Base-by-base conservation (phyloP, 1,140 invertebrate species). In the Portunus trituberculatus region DNA sequence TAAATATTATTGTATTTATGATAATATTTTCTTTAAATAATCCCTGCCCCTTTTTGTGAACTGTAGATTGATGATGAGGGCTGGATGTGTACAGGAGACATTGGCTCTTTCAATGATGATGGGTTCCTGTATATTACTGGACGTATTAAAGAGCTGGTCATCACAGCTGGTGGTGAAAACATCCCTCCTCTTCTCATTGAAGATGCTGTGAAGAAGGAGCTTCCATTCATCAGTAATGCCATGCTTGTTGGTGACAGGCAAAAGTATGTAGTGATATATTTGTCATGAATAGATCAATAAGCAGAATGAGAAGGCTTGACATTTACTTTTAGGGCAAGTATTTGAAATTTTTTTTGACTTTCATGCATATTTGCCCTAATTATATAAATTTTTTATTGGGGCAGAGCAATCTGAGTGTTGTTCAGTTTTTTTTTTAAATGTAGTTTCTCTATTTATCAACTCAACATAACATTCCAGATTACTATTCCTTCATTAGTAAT, bases 141-240 rank as follows among this genome's bases (percentile, higher is more conserved):
- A 67, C 97, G 98, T 96, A 97, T 98, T 31, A 99, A 98, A 97
- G 96, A 96, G 92, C 96, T 99, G 4, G 97, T 99, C 6, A 99
- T 99, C 94, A 99, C 99, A 10, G 98, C 99, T 67, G 96, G 96
- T 3, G 99, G 99, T n/a, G 99, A 99, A 97, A 99, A 99, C 97
- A 97, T 99, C 95, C 98, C 99, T 10, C 99, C 99, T 0, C 98
- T 99, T 46, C 97, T 98, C 31, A 98, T 99, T 95, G 99, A 99
- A 97, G 98, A 99, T 93, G 97, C 97, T 31, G 97, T 99, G 4
- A 98, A 98, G 96, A 97, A 97, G 1, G 98, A 98, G 96, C 97
- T 99, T 76, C 98, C 98, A 16, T 97, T 97, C 94, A 97, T 99
- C 4, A 98, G 98, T 96, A 98, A 99, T 97, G 98, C 98, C 7